phyloP scores from a whole-genome alignment of 2,888 invertebrate genomes.

The Drosophila percnosoma region DNA sequence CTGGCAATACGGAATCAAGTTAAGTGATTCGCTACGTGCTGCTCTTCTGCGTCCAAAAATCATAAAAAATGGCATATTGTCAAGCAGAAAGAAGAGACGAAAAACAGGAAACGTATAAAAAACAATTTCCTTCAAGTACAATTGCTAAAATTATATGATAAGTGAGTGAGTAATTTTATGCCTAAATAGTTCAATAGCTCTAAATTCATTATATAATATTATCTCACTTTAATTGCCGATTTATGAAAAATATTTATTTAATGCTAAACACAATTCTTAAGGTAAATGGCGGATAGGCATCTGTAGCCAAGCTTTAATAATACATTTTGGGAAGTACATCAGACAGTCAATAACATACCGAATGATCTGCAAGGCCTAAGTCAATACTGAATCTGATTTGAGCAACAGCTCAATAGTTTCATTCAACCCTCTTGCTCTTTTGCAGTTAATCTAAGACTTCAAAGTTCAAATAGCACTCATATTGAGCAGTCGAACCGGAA shows the following conservation, averaged over 20 bases:
- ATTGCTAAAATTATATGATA: constrained; percentile 4
- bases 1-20: constrained; percentile 61
- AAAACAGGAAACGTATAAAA: constrained; percentile 26
- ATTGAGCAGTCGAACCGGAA: constrained; percentile 49
- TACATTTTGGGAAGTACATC: not conserved
- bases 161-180: constrained; percentile 1
- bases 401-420: not conserved
- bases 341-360: not conserved
- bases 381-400: not conserved
- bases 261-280: not conserved
- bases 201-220: not conserved
- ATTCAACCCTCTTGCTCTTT: not conserved
- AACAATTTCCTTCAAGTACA: constrained; percentile 5
- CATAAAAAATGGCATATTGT: constrained; percentile 17
- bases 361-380: not conserved
- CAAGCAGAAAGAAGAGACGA: constrained; percentile 5
- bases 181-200: constrained; percentile 3
- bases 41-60: constrained; percentile 37
- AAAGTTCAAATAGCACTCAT: constrained; percentile 11
- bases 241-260: not conserved
- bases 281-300: not conserved
- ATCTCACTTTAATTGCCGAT: not conserved
- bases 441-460: constrained; percentile 9
- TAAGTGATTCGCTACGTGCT: constrained; percentile 78
- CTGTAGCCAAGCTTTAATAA: not conserved